Evolutionary conservation across 1,140 invertebrate species (phyloP).

Genomic region (Eriocheir sinensis): DNA sequence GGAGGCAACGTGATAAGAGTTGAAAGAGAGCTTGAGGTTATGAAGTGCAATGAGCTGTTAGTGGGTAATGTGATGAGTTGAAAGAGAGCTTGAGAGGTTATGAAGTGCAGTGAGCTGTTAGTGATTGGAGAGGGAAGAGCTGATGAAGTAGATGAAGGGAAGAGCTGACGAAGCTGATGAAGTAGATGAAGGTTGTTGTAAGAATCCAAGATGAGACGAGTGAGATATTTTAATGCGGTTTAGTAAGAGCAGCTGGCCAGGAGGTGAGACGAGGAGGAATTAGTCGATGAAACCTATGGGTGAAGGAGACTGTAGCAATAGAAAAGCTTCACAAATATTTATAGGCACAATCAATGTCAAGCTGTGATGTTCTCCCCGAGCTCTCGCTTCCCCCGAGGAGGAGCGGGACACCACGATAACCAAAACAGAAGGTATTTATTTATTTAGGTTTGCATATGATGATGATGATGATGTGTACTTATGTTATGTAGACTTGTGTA

Average conservation of each 20-base stretch:
- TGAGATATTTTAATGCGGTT: too few relatives aligned
- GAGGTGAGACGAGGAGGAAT: neutral
- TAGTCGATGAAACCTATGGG: neutral
- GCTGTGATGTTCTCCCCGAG: conserved; percentile 71
- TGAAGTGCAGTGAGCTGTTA: too few relatives aligned
- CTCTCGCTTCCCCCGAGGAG: conserved; percentile 23
- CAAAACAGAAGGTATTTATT: conserved; percentile 73
- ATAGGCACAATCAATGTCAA: conserved; percentile 76
- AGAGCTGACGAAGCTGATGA: too few relatives aligned
- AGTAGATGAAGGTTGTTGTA: too few relatives aligned
- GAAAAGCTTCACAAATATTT: conserved; percentile 73
- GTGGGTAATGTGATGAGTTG: too few relatives aligned
- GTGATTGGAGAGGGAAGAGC: too few relatives aligned
- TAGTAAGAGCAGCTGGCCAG: neutral
- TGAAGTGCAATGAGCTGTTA: too few relatives aligned
- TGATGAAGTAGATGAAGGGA: too few relatives aligned
- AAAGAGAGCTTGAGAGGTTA: too few relatives aligned
- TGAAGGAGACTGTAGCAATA: conserved; percentile 70
- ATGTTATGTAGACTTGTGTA: conserved; percentile 73
- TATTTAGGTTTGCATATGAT: conserved; percentile 70
- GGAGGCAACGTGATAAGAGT: neutral
- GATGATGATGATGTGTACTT: conserved; percentile 76
- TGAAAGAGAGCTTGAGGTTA: neutral
- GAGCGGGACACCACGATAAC: conserved; percentile 48
- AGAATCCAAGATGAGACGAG: too few relatives aligned